These are phyloP conservation scores for Acomys russatus DNA, from an alignment of 2,797 vertebrate genomes.

Conservation along the genomic window DNA sequence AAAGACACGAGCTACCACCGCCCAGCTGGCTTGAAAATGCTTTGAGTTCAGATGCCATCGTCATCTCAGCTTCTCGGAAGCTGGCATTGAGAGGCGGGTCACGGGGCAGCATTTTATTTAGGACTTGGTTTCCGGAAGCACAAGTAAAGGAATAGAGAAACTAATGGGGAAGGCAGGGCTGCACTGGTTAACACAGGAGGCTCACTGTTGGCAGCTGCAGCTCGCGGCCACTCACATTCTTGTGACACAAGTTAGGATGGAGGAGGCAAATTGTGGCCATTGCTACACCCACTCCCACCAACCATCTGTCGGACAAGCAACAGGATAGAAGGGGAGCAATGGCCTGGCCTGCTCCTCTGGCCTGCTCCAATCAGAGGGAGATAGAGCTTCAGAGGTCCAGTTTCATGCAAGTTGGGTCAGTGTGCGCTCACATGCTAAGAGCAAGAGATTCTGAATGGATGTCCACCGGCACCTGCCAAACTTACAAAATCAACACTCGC, in stretches of 20 bases:
- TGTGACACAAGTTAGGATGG: background rate
- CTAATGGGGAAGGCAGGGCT: background rate
- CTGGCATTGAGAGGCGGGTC: background rate
- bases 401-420: background rate
- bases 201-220: background rate
- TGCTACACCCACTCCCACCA: background rate
- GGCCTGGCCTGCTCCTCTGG: background rate
- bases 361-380: background rate
- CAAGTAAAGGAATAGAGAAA: no score
- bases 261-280: background rate
- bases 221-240: background rate
- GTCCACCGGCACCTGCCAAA: background rate
- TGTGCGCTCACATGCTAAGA: background rate
- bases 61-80: conserved; percentile 18
- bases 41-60: background rate
- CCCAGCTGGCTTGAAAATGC: background rate
- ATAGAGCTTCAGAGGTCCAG: background rate
- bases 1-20: background rate
- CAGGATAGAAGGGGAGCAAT: background rate
- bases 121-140: background rate
- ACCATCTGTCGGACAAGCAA: background rate
- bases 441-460: background rate
- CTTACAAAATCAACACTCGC: conserved; percentile 25
- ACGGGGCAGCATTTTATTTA: background rate
- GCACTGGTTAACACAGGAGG: background rate